Conservation (phyloP, 2,113 vertebrate species). For the Sclerurus mexicanus region DNA sequence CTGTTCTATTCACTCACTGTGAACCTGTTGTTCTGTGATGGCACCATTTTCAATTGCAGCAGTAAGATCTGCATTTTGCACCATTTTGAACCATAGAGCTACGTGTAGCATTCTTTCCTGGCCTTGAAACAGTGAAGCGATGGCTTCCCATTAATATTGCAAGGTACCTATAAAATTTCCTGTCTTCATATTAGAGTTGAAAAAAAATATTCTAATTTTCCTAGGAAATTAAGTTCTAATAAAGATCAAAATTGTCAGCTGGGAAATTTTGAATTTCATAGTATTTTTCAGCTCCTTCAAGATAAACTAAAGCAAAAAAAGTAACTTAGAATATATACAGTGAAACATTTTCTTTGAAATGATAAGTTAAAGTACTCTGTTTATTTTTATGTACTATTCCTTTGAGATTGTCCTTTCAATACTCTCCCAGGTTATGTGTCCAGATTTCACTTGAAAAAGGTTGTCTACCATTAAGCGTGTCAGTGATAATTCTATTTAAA, state of each 20-base stretch:
- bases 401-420: background rate
- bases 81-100: background rate
- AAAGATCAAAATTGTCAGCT: background rate
- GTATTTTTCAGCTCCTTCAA: background rate
- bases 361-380: background rate
- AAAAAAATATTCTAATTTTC: background rate
- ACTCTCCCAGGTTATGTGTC: background rate
- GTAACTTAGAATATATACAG: background rate
- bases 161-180: background rate
- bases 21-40: constrained; percentile 80
- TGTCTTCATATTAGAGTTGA: background rate
- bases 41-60: constrained; percentile 79
- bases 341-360: background rate
- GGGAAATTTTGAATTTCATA: background rate
- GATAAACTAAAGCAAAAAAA: background rate
- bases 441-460: background rate
- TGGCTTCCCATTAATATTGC: background rate
- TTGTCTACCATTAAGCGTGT: background rate
- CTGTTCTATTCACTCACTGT: constrained; percentile 80
- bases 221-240: background rate
- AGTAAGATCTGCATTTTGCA: constrained; percentile 82
- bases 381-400: background rate
- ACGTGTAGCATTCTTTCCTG: constrained; percentile 43
- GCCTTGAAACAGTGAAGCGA: constrained; percentile 48
- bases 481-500: background rate